Evolutionary conservation across 2,888 invertebrate genomes (phyloP), one percentile per base, ranked within the genome.

Genomic region (Athalia circularis): DNA sequence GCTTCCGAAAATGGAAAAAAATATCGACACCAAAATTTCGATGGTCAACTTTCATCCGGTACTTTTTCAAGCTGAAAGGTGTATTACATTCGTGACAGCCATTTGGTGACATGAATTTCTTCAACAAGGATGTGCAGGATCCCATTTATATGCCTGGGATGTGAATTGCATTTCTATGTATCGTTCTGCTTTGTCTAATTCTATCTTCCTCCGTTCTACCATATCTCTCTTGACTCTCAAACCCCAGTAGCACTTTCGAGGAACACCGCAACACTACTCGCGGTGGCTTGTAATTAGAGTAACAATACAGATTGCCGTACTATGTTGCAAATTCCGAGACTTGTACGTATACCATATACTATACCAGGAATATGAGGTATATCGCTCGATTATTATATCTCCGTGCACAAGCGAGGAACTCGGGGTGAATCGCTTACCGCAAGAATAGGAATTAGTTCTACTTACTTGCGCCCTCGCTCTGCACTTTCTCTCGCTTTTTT

Each of bases 201-300:
- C 13, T 48, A 0, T 65, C n/a, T 7, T 48, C 48, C 5, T 65
- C 47, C 45, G 43, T 72, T 59, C 13, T 57, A 52, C 11, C 43
- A 8, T 3, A 9, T 57, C 45, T 59, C 13, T 45, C 47, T 59
- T 3, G 6, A n/a, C 64, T 5, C 11, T 5, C 43, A 9, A n/a
- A n/a, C 4, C 8, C 45, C 9, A 13, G 47, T n/a, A 47, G 5
- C 72, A 54, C 54, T n/a, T 11, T 15, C 72, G 72, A 7, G 9
- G 11, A 68, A 54, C 29, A 68, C 68, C 68, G 54, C 68, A 70
- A 78, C 81, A 74, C 72, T 80, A 81, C 80, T 82, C 80, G 80
- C 76, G 81, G 79, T 80, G 29, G 29, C 29, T 84, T 83, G 85
- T 84, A 86, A 86, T 86, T 86, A 84, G 82, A 84, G 82, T 83